Percentiles rank a stretch among this genome's conserved stretches.
Conservation (phyloP, 2,888 invertebrate species). For the Kuschelorhynchus macadamiae region DNA sequence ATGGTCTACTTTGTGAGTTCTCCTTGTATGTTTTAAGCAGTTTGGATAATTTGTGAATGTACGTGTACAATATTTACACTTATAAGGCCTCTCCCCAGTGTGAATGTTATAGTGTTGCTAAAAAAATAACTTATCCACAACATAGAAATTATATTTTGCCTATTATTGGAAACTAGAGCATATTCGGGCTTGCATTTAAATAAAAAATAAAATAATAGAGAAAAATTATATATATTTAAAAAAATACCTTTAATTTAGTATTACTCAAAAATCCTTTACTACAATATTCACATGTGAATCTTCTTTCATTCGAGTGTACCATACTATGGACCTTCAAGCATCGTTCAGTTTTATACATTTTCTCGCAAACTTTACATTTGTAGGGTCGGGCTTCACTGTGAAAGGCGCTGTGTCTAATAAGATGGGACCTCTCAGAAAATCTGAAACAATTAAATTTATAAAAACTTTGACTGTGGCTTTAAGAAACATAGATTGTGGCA, state of each 20-base stretch:
- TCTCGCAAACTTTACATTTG: conserved; percentile 70
- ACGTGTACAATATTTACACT: conserved; percentile 72
- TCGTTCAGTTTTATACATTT: conserved; percentile 73
- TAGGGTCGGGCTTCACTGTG: conserved; percentile 67
- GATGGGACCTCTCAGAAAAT: conserved; percentile 68
- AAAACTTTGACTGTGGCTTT: too few species aligned
- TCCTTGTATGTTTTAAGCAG: conserved; percentile 73
- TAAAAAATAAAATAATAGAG: too few species aligned
- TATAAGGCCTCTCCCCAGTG: conserved; percentile 72
- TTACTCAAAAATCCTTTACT: conserved; percentile 74
- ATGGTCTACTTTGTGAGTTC: conserved; percentile 70
- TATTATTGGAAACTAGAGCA: too few species aligned
- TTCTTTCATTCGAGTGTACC: conserved; percentile 71
- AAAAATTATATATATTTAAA: too few species aligned
- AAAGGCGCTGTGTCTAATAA: conserved; percentile 67
- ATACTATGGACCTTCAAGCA: conserved; percentile 73
- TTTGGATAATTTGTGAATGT: conserved; percentile 74
- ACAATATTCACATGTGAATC: conserved; percentile 72
- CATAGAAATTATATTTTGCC: too few species aligned
- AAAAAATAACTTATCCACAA: conserved; percentile 53
- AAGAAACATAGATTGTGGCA: too few species aligned
- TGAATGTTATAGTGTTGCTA: conserved; percentile 74
- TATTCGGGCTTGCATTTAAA: too few species aligned
- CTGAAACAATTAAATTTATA: conserved; percentile 53
- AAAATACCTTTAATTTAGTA: conserved; percentile 71